Evolutionary conservation across 2,797 vertebrate genomes (phyloP), one percentile per base, ranked within the genome.

Genomic region (Okamejei kenojei): DNA sequence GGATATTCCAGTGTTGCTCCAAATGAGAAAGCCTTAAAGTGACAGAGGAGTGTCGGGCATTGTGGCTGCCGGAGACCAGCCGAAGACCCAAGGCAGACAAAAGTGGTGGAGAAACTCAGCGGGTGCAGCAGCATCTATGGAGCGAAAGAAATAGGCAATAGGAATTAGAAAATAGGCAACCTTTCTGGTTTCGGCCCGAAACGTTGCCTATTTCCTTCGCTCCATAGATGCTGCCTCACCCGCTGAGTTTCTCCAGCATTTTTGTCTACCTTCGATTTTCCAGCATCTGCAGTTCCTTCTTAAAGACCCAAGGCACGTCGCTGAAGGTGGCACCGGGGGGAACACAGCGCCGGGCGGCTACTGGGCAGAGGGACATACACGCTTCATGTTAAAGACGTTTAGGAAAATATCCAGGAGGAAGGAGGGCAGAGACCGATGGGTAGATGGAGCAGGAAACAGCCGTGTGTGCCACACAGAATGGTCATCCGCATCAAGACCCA

Each of bases 391-490:
- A n/a, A 74, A 84, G n/a, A 88, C 61, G n/a, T 23, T 58, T 88
- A 35, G 8, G 68, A 35, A 71, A 82, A 65, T 54, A 71, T 63
- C 2, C n/a, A 82, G 65, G 54, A 90, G 80, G 15, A 78, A 19
- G 93, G 65, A 65, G 8, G 29, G 26, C 29, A 21, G 23, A 68
- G 76, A 71, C 29, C 32, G 76, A 93, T 80, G 71, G 93, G 77
- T 63, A 91, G 54, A 73, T 1, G 45, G 26, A 93, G 93, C 32
- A 73, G 81, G 93, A 86, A 73, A 74, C 73, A 77, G 92, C n/a
- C 9, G 35, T 76, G 35, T 77, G 45, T 78, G 71, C 45, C 73
- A 93, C 84, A n/a, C n/a, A 68, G 84, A 88, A 68, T 68, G 84
- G 84, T 63, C 35, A 32, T 68, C 63, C 84, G n/a, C 61, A 88